These are phyloP conservation scores for Tichodroma muraria DNA, from an alignment of 2,113 vertebrate genomes.

Conservation along the genomic window DNA sequence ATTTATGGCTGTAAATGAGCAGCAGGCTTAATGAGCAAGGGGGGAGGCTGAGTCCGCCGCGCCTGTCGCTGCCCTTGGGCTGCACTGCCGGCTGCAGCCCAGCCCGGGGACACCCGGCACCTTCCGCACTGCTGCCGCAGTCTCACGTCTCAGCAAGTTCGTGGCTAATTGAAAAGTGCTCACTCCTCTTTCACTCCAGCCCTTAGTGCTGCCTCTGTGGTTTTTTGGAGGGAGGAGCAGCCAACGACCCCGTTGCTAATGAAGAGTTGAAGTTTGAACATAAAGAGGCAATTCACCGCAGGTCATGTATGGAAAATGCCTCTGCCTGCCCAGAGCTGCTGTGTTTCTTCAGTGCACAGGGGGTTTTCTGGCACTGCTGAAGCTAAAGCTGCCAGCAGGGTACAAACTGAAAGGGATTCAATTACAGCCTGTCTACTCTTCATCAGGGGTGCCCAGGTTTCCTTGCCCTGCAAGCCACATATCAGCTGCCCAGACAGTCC, in stretches of 20 bases:
- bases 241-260: rapidly evolving
- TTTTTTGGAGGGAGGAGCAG: not conserved
- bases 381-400: not conserved
- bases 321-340: not conserved
- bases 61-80: not conserved
- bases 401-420: not conserved
- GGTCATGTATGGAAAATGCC: not conserved
- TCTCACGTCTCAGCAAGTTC: not conserved
- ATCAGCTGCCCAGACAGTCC: not conserved
- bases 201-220: not conserved
- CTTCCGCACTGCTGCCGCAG: not conserved
- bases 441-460: not conserved
- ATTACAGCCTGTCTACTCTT: not conserved
- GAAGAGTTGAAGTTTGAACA: not conserved
- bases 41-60: not conserved
- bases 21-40: not conserved
- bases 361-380: not conserved
- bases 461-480: rapidly evolving
- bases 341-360: not conserved
- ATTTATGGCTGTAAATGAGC: not conserved
- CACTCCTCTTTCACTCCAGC: not conserved
- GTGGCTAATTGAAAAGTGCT: not conserved
- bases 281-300: not conserved
- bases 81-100: not conserved
- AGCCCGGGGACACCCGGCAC: rapidly evolving